Percentiles rank a stretch among this genome's conserved stretches.
phyloP scores from a whole-genome alignment of 2,888 invertebrate species.

The Automeris io region DNA sequence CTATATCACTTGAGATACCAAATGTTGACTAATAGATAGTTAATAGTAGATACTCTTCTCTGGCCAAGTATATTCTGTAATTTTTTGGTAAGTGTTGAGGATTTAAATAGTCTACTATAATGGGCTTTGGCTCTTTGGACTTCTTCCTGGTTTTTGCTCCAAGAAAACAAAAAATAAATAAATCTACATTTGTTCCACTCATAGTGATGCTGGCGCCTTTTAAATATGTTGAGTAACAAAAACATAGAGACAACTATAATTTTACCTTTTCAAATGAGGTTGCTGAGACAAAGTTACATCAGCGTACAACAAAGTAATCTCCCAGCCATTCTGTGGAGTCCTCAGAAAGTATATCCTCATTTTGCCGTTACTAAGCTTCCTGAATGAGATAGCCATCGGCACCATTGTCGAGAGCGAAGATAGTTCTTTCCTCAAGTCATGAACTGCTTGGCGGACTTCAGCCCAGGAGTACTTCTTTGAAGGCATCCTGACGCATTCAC shows the following conservation, averaged over 20 bases:
- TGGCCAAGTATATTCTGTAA: no score
- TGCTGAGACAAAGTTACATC: conserved; percentile 84
- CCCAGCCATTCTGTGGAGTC: conserved; percentile 91
- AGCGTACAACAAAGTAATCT: conserved; percentile 90
- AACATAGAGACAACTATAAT: background rate
- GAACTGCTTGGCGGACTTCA: conserved; percentile 87
- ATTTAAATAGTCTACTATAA: no score
- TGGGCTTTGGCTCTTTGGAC: no score
- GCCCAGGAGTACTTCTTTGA: conserved; percentile 82
- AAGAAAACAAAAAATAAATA: no score
- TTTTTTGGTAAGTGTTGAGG: no score
- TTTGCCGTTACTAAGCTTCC: conserved; percentile 86
- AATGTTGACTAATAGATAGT: no score
- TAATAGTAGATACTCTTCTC: no score
- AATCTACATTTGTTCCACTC: no score
- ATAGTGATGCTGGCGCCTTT: no score
- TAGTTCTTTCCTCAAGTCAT: conserved; percentile 86
- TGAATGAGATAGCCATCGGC: conserved; percentile 88
- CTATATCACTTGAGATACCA: no score
- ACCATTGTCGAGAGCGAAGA: conserved; percentile 88
- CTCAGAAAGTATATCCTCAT: conserved; percentile 93
- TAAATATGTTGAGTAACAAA: no score
- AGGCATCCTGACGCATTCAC: conserved; percentile 48
- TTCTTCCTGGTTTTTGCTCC: no score
- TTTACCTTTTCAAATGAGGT: conserved; percentile 66